Conservation (phyloP, 2,888 invertebrate species). For the Nemoura dubitans region DNA sequence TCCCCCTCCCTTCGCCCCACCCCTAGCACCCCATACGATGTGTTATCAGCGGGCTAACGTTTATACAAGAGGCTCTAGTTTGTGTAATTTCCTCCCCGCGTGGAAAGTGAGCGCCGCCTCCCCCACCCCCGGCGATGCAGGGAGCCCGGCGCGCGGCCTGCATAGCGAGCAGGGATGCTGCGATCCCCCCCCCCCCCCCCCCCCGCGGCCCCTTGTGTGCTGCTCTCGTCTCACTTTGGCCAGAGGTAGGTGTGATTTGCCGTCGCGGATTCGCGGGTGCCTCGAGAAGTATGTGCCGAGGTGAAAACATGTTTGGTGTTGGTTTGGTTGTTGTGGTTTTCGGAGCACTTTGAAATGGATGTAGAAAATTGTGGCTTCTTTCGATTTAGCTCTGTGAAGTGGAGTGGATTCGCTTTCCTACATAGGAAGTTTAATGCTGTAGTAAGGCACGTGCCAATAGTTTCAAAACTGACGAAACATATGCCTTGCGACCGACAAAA, state of each 20-base stretch:
- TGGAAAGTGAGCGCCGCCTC: constrained; percentile 40
- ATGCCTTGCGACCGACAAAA: no score
- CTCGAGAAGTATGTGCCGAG: neutral
- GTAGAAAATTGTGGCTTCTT: neutral
- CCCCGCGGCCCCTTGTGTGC: no score
- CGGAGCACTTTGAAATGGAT: neutral
- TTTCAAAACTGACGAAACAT: no score
- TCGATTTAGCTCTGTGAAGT: no score
- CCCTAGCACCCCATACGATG: constrained; percentile 22
- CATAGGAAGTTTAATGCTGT: no score
- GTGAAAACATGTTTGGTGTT: neutral
- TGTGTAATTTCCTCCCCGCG: constrained; percentile 62
- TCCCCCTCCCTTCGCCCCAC: constrained; percentile 33
- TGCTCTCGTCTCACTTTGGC: neutral
- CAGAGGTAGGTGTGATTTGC: constrained; percentile 9
- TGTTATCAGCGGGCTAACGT: constrained; percentile 34
- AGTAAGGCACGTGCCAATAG: no score
- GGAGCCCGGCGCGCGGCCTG: constrained; percentile 14
- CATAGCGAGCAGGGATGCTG: constrained; percentile 31
- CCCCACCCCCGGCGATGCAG: neutral
- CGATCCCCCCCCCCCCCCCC: constrained; percentile 15
- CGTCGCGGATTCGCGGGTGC: neutral
- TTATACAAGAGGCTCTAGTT: constrained; percentile 59
- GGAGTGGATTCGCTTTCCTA: no score
- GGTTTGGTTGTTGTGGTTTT: neutral